Percentiles rank a stretch among this genome's conserved stretches.
These are phyloP conservation scores for Timema podura DNA, from an alignment of 2,888 invertebrate species.

Conservation along the genomic window DNA sequence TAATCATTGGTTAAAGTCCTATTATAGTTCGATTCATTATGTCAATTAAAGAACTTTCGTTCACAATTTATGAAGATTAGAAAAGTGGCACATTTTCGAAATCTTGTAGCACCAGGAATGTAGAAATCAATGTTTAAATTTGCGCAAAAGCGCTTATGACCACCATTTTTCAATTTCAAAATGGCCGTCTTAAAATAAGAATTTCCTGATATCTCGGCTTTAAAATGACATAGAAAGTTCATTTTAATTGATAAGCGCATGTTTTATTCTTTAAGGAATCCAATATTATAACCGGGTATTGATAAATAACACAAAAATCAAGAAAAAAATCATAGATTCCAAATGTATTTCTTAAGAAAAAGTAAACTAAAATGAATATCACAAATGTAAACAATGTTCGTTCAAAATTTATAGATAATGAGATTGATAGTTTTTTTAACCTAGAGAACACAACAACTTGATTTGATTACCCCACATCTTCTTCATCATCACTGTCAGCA, in stretches of 20 bases:
- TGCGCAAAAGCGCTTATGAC: background rate
- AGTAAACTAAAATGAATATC: background rate
- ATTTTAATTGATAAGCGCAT: background rate
- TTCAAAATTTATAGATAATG: background rate
- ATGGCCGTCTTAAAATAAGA: background rate
- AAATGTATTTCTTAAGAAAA: background rate
- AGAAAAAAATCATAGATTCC: background rate
- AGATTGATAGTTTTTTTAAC: background rate
- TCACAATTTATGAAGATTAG: background rate
- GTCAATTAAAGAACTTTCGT: background rate
- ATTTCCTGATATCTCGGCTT: background rate
- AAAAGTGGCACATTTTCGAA: constrained; percentile 5
- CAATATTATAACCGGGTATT: background rate
- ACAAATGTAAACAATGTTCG: background rate
- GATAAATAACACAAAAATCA: background rate
- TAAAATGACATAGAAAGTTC: background rate
- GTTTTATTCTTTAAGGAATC: background rate
- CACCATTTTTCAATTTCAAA: background rate
- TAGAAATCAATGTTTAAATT: background rate
- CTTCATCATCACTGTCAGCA: constrained; percentile 10
- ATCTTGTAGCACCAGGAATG: constrained; percentile 5
- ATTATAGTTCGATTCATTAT: background rate
- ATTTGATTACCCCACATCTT: background rate
- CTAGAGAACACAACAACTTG: background rate
- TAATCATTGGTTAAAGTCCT: too few species aligned